phyloP scores from a whole-genome alignment of 2,888 invertebrate genomes.

The Timandra comae region DNA sequence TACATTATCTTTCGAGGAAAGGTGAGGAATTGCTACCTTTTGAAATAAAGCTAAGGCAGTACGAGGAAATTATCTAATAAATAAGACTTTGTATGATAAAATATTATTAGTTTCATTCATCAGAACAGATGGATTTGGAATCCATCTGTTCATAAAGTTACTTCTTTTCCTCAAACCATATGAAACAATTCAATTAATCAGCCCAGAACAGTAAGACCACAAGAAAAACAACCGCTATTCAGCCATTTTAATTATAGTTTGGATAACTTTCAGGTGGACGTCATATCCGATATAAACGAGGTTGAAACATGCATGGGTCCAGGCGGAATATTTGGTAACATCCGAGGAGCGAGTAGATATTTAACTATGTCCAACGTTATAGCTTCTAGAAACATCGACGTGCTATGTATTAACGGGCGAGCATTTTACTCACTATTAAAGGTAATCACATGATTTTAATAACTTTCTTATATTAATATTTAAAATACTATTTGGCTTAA shows the following conservation, averaged over 20 bases:
- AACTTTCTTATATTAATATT: background rate
- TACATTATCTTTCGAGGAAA: constrained; percentile 70
- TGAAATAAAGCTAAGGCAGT: too few species aligned
- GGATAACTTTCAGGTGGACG: constrained; percentile 46
- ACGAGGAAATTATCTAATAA: too few species aligned
- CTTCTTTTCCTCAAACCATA: too few species aligned
- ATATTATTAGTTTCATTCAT: too few species aligned
- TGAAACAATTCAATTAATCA: too few species aligned
- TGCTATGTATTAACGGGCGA: constrained; percentile 60
- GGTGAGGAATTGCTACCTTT: constrained; percentile 21
- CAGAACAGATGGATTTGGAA: too few species aligned
- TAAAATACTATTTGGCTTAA: background rate
- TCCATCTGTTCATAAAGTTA: too few species aligned
- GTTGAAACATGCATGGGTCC: constrained; percentile 70
- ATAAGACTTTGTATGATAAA: too few species aligned
- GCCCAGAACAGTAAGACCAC: too few species aligned
- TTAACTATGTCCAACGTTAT: constrained; percentile 60
- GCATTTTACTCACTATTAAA: constrained; percentile 65
- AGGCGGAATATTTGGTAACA: constrained; percentile 71
- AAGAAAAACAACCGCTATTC: too few species aligned
- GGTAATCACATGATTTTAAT: constrained; percentile 29
- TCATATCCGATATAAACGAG: constrained; percentile 58
- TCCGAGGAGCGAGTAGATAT: constrained; percentile 55
- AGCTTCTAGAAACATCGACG: constrained; percentile 68
- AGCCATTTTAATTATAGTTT: background rate